Evolutionary conservation across 2,113 vertebrate genomes (phyloP).

Genomic region (Pangasianodon hypophthalmus): DNA sequence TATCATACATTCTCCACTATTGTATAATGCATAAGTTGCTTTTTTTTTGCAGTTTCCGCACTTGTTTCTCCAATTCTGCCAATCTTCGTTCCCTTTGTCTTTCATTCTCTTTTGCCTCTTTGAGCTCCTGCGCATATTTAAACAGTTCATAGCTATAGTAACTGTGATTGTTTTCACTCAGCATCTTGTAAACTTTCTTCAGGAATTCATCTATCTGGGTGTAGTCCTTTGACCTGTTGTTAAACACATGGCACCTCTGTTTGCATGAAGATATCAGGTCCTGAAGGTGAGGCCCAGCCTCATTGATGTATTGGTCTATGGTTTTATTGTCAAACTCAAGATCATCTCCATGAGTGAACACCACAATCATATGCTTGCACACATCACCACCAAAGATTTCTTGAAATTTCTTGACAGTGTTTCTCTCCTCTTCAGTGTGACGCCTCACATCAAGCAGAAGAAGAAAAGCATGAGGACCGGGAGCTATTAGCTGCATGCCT

Average conservation of each 20-base stretch:
- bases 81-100: neutral
- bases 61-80: neutral
- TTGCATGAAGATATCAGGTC: neutral
- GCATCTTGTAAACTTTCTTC: neutral
- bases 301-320: neutral
- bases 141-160: constrained; percentile 32
- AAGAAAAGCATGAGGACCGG: constrained; percentile 52
- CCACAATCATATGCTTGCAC: constrained; percentile 34
- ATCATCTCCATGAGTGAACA: constrained; percentile 51
- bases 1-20: neutral
- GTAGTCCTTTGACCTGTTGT: neutral
- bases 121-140: neutral
- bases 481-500: neutral
- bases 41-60: neutral
- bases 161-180: neutral
- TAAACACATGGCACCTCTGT: constrained; percentile 1
- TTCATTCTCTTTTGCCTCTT: neutral
- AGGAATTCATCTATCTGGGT: neutral
- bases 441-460: constrained; percentile 28
- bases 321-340: constrained; percentile 31
- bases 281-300: constrained; percentile 14
- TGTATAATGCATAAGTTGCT: neutral
- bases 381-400: constrained; percentile 46
- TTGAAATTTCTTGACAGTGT: constrained; percentile 31
- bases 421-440: constrained; percentile 48